These are phyloP conservation scores for Mercenaria mercenaria DNA, from an alignment of 1,140 invertebrate species.

Conservation along the genomic window DNA sequence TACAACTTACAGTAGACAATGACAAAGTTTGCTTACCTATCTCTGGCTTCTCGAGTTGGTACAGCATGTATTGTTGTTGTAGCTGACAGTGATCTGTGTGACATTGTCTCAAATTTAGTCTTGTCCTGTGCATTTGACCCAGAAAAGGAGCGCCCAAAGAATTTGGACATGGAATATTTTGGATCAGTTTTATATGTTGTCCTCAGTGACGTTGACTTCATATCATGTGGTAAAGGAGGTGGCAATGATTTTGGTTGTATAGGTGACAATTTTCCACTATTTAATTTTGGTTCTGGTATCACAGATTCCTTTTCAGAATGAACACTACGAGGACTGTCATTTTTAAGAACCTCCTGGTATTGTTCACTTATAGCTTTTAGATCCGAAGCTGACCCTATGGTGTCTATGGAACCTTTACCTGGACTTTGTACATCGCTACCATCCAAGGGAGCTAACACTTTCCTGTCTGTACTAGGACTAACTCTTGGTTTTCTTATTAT, in stretches of 20 bases:
- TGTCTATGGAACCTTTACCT: constrained; percentile 29
- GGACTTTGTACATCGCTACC: constrained; percentile 3
- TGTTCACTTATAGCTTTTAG: constrained; percentile 64
- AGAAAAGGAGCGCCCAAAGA: constrained; percentile 57
- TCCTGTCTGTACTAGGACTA: background rate
- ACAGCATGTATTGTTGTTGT: constrained; percentile 73
- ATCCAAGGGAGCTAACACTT: constrained; percentile 37
- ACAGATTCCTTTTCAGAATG: constrained; percentile 13
- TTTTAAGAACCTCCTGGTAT: constrained; percentile 67
- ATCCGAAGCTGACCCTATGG: constrained; percentile 69
- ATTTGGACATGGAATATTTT: constrained; percentile 58
- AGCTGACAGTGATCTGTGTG: constrained; percentile 77
- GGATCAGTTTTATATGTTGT: constrained; percentile 78
- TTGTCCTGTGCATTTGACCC: constrained; percentile 12
- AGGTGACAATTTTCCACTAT: constrained; percentile 67
- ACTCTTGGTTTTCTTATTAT: constrained; percentile 18
- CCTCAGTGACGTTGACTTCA: constrained; percentile 74
- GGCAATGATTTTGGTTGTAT: constrained; percentile 70
- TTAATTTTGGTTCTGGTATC: constrained; percentile 46
- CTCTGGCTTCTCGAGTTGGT: constrained; percentile 80
- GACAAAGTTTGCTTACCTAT: too few species aligned
- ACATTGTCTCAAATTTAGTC: constrained; percentile 71
- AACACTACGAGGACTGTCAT: background rate
- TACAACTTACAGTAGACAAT: too few species aligned
- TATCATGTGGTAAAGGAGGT: constrained; percentile 74